These are phyloP conservation scores for Rhinatrema bivittatum DNA, from an alignment of 2,797 vertebrate genomes.

Conservation along the genomic window DNA sequence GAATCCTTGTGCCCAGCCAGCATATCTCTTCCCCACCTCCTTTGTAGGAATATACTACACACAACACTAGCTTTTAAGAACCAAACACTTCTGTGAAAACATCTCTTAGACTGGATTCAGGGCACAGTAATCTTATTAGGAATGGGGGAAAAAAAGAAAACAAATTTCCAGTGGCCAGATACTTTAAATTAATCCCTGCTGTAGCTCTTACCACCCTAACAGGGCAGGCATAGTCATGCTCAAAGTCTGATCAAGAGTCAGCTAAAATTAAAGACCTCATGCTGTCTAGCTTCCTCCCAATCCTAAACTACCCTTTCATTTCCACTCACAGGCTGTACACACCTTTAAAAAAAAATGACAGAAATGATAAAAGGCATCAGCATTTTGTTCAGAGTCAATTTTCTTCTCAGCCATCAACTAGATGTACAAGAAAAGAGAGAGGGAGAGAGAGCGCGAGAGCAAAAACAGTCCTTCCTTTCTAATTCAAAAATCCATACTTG, in stretches of 20 bases:
- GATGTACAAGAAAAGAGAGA: constrained; percentile 44
- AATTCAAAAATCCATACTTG: constrained; percentile 72
- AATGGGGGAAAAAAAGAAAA: too few species aligned
- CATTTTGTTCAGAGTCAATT: constrained; percentile 60
- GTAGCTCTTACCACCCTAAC: not conserved
- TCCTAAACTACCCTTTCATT: constrained; percentile 35
- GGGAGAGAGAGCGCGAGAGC: constrained; percentile 15
- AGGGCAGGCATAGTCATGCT: constrained; percentile 1
- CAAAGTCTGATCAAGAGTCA: constrained; percentile 23
- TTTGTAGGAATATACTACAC: too few species aligned
- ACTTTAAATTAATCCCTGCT: too few species aligned
- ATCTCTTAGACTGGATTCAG: too few species aligned
- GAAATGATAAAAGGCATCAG: constrained; percentile 42
- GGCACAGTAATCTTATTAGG: too few species aligned
- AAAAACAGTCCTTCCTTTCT: constrained; percentile 60
- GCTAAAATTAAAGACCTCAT: constrained; percentile 16
- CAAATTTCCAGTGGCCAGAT: too few species aligned
- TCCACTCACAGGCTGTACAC: constrained; percentile 39
- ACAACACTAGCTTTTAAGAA: too few species aligned
- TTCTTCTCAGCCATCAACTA: constrained; percentile 55
- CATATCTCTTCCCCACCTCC: too few species aligned
- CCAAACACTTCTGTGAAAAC: too few species aligned
- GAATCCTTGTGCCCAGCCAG: too few species aligned
- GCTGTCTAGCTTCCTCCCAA: constrained; percentile 27
- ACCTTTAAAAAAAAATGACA: constrained; percentile 47